Evolutionary conservation across 1,140 invertebrate genomes (phyloP).

Genomic region (Ostrea denselamellosa): DNA sequence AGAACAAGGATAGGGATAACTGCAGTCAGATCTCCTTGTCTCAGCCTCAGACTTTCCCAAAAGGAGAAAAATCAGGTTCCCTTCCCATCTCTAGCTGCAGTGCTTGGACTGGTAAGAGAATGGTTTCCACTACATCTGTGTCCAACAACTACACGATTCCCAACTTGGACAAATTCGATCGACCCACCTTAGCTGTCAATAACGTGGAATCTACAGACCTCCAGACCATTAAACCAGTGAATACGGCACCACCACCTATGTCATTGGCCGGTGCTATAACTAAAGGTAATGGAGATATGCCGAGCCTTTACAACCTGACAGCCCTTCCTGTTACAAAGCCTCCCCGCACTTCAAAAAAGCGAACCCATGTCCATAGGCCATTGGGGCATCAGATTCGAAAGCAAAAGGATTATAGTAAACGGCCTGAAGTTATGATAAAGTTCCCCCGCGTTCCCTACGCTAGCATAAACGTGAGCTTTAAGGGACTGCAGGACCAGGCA

Average conservation of each 20-base stretch:
- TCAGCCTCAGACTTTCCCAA: constrained; percentile 50
- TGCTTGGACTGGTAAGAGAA: constrained; percentile 58
- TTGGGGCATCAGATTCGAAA: constrained; percentile 51
- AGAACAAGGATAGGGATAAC: neutral
- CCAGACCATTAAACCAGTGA: constrained; percentile 63
- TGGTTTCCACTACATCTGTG: constrained; percentile 71
- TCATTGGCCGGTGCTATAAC: constrained; percentile 44
- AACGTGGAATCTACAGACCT: constrained; percentile 72
- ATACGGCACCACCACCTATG: neutral
- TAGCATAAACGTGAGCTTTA: constrained; percentile 67
- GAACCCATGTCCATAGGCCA: constrained; percentile 59
- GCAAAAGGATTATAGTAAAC: constrained; percentile 51
- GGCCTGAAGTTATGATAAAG: constrained; percentile 63
- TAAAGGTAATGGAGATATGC: constrained; percentile 71
- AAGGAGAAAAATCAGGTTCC: constrained; percentile 47
- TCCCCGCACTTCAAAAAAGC: constrained; percentile 52
- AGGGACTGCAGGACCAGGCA: constrained; percentile 59
- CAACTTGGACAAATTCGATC: constrained; percentile 48
- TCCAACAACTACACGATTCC: constrained; percentile 71
- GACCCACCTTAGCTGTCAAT: constrained; percentile 66
- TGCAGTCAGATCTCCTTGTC: constrained; percentile 37
- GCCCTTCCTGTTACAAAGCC: constrained; percentile 62
- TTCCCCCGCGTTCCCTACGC: constrained; percentile 71
- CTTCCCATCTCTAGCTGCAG: constrained; percentile 48
- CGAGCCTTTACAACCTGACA: constrained; percentile 60